Evolutionary conservation across 2,888 invertebrate species (phyloP).

Genomic region (Eurytoma californica): DNA sequence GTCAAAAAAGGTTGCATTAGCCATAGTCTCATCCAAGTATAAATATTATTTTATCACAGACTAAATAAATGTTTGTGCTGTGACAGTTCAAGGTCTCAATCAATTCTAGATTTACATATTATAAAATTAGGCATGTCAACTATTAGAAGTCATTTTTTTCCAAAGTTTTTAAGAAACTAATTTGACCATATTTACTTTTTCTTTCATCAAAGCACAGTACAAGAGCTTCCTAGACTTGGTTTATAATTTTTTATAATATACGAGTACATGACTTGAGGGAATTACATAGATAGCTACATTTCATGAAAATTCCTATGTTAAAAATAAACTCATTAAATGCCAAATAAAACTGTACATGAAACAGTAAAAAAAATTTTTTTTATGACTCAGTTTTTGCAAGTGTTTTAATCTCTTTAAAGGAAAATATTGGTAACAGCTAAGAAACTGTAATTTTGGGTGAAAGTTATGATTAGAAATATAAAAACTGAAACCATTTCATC

Average conservation of each 20-base stretch:
- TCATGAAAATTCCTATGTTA: conserved; percentile 30
- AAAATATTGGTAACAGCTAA: conserved; percentile 27
- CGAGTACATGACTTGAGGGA: conserved; percentile 25
- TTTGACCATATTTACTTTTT: conserved; percentile 21
- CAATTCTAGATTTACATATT: conserved; percentile 30
- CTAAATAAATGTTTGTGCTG: conserved; percentile 53
- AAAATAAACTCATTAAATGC: conserved; percentile 12
- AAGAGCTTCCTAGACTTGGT: conserved; percentile 23
- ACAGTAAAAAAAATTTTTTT: neutral
- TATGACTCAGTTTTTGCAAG: conserved; percentile 1
- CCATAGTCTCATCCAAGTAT: conserved; percentile 31
- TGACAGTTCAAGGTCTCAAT: conserved; percentile 38
- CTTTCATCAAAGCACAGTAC: conserved; percentile 14
- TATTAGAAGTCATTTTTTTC: conserved; percentile 33
- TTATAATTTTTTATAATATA: conserved; percentile 23
- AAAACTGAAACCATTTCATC: neutral
- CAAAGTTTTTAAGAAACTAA: conserved; percentile 17
- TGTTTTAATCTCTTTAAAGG: conserved; percentile 18
- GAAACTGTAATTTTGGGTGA: conserved; percentile 19
- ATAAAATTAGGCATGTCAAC: conserved; percentile 48
- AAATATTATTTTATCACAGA: conserved; percentile 54
- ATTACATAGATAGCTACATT: conserved; percentile 14
- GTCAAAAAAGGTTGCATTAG: conserved; percentile 33
- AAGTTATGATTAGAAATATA: conserved; percentile 10
- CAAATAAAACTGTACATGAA: conserved; percentile 1